Evolutionary conservation across 2,888 invertebrate genomes (phyloP), one percentile per base, ranked within the genome.

Genomic region (Drosophila villosipedis): DNA sequence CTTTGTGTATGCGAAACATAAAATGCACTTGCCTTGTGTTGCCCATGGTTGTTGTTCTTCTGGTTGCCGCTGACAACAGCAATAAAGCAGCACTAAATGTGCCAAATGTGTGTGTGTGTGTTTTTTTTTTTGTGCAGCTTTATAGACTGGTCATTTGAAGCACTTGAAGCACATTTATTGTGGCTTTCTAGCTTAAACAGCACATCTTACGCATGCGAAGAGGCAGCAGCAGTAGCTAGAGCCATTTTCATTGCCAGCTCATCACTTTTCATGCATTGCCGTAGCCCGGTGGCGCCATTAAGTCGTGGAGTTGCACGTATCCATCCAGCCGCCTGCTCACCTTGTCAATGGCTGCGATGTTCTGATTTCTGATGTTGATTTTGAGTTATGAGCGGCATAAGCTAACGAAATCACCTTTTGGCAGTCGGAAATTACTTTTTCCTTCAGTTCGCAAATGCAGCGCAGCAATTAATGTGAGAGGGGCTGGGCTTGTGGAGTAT

Each of bases 401-500:
- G 49, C 68, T 35, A 65, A 41, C 62, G 54, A 70, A 72, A 68
- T 80, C 47, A 72, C 66, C 65, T 73, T 58, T 70, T 66, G 68
- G 66, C 68, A 75, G 78, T 61, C 87, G 87, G 87, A 87, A 87
- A 87, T 87, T 87, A 77, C 87, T 86, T 87, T 87, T 88, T 66
- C 82, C 82, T 76, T 60, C 47, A 72, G 73, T 71, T 68, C 69
- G 76, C 69, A 52, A 77, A 59, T 59, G 68, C 68, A 65, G 63
- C 67, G 57, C 68, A 66, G 84, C 88, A 85, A 85, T 85, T 85
- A 85, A 90, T 74, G 76, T 68, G 53, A 49, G 57, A 22, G 12
- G 28, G 37, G 35, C 22, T 14, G 37, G 1, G 22, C 31, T 57
- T 50, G 30, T 31, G 39, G 16, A 7, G 9, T 5, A 5, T 19